Conservation (phyloP, 2,797 vertebrate species). For the Erpetoichthys calabaricus region DNA sequence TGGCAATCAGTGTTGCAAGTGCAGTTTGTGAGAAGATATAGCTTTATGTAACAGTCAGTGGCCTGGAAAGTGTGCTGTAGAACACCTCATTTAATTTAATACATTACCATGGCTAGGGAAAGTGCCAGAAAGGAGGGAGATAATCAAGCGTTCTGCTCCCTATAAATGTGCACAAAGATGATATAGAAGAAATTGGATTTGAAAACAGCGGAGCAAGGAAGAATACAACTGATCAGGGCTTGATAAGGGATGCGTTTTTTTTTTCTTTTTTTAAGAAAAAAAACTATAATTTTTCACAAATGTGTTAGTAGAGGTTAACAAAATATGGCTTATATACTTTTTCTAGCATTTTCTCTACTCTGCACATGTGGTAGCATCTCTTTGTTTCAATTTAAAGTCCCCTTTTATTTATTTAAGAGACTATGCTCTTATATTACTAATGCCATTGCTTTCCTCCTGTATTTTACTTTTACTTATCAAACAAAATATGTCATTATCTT, state of each 20-base stretch:
- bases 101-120: constrained; percentile 59
- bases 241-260: constrained; percentile 50
- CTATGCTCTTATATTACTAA: too few relatives aligned
- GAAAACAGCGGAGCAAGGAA: constrained; percentile 68
- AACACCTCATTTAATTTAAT: constrained; percentile 93
- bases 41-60: constrained; percentile 42
- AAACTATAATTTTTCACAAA: constrained; percentile 32
- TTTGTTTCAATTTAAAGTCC: too few relatives aligned
- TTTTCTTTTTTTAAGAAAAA: constrained; percentile 24
- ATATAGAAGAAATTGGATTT: constrained; percentile 85
- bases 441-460: too few relatives aligned
- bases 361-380: too few relatives aligned
- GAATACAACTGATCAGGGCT: constrained; percentile 60
- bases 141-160: constrained; percentile 69
- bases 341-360: too few relatives aligned
- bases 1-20: too few relatives aligned
- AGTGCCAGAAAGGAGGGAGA: constrained; percentile 52
- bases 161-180: constrained; percentile 75
- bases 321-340: background rate
- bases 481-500: too few relatives aligned
- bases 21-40: background rate
- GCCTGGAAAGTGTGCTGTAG: constrained; percentile 69
- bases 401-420: too few relatives aligned
- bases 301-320: constrained; percentile 18
- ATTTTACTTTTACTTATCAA: too few relatives aligned